A percentile compares a stretch with the other conserved stretches of the same genome.
Conservation (phyloP, 2,113 vertebrate species). For the Sula dactylatra region DNA sequence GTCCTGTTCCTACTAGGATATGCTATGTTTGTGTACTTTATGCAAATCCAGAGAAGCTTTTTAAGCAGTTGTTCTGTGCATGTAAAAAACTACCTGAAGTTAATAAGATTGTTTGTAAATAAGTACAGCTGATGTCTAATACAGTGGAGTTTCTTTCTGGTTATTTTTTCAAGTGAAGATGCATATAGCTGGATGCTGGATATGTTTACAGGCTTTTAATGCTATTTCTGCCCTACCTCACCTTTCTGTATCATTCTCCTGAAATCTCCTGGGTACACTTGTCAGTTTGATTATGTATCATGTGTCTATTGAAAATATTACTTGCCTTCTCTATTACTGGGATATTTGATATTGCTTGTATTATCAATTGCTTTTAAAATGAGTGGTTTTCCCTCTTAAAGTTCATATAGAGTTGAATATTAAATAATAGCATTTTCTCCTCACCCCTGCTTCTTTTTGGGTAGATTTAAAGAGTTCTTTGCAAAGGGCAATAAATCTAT, state of each 20-base stretch:
- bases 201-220: neutral
- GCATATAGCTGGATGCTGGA: neutral
- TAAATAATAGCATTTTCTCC: neutral
- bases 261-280: neutral
- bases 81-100: neutral
- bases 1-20: neutral
- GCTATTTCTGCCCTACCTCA: neutral
- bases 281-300: neutral
- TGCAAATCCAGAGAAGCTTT: neutral
- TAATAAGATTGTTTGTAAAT: neutral
- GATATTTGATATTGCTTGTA: neutral
- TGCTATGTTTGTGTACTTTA: neutral
- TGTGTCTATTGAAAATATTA: neutral
- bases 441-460: neutral
- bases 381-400: neutral
- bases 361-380: neutral
- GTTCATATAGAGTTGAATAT: neutral
- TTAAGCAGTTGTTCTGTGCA: neutral
- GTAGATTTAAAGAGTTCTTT: neutral
- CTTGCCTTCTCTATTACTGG: neutral
- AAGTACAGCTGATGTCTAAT: neutral
- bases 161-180: neutral
- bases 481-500: neutral
- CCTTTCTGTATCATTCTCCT: neutral
- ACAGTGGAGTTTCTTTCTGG: neutral